phyloP scores from a whole-genome alignment of 2,113 vertebrate genomes.

The Morone saxatilis region DNA sequence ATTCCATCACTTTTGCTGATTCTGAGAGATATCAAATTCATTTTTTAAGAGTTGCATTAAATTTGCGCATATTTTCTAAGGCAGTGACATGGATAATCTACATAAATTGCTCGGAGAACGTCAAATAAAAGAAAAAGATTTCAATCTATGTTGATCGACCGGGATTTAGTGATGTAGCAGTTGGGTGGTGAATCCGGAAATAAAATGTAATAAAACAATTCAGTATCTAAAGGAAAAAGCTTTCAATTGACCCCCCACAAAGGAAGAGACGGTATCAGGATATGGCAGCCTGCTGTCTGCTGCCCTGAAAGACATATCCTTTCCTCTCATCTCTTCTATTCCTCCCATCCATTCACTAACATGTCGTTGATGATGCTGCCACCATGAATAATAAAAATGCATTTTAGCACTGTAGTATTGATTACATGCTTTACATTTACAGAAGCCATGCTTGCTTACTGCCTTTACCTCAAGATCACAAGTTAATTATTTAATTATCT shows the following conservation, averaged over 20 bases:
- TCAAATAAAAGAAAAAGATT: slow-evolving; percentile 38
- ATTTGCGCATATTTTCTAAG: slow-evolving; percentile 29
- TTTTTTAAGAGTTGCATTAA: slow-evolving; percentile 45
- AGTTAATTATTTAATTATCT: too few relatives aligned
- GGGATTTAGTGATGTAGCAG: slow-evolving; percentile 14
- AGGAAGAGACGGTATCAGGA: slow-evolving; percentile 22
- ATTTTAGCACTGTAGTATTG: not conserved
- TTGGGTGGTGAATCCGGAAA: slow-evolving; percentile 18
- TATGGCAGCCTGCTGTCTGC: slow-evolving; percentile 40
- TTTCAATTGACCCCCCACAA: slow-evolving; percentile 43
- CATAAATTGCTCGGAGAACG: slow-evolving; percentile 6
- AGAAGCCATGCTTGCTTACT: not conserved
- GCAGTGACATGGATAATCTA: slow-evolving; percentile 6
- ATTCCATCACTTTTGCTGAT: slow-evolving; percentile 10
- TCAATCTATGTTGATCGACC: not conserved
- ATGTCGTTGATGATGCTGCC: not conserved
- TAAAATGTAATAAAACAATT: not conserved
- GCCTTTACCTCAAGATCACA: too few relatives aligned
- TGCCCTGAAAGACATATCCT: slow-evolving; percentile 17
- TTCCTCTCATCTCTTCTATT: slow-evolving; percentile 12
- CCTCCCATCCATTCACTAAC: not conserved
- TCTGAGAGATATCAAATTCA: slow-evolving; percentile 14
- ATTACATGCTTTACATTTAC: not conserved
- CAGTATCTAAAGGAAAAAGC: slow-evolving; percentile 24
- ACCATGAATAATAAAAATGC: slow-evolving; percentile 19